These are phyloP conservation scores for Leucopternis melanops DNA, from an alignment of 2,113 vertebrate species.

Conservation along the genomic window DNA sequence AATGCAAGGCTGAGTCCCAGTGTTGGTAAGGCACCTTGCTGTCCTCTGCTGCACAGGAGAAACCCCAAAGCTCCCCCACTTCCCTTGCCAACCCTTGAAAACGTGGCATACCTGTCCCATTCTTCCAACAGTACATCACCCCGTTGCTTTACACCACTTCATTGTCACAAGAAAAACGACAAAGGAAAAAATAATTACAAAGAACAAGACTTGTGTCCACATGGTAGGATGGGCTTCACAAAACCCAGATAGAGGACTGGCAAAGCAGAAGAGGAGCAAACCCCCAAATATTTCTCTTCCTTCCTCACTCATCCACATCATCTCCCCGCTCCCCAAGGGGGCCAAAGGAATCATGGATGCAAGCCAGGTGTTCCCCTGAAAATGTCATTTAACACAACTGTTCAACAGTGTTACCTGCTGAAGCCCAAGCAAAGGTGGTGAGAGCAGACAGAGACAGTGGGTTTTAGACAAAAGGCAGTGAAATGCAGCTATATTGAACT, in stretches of 20 bases:
- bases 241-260: background rate
- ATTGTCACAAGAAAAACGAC: background rate
- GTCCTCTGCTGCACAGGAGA: background rate
- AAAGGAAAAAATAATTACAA: background rate
- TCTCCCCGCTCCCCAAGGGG: background rate
- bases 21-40: background rate
- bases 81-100: background rate
- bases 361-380: background rate
- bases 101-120: background rate
- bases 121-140: background rate
- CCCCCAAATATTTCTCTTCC: background rate
- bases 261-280: background rate
- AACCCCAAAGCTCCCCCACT: background rate
- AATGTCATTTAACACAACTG: background rate
- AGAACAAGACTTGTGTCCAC: background rate
- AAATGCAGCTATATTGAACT: background rate
- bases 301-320: background rate
- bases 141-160: background rate
- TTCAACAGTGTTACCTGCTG: background rate
- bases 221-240: background rate
- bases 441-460: background rate
- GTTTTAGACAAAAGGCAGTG: background rate
- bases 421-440: background rate
- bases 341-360: background rate
- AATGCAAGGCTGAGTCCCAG: fast-evolving